Base-by-base conservation (phyloP, 2,888 invertebrate genomes). In the Leistus spinibarbis region DNA sequence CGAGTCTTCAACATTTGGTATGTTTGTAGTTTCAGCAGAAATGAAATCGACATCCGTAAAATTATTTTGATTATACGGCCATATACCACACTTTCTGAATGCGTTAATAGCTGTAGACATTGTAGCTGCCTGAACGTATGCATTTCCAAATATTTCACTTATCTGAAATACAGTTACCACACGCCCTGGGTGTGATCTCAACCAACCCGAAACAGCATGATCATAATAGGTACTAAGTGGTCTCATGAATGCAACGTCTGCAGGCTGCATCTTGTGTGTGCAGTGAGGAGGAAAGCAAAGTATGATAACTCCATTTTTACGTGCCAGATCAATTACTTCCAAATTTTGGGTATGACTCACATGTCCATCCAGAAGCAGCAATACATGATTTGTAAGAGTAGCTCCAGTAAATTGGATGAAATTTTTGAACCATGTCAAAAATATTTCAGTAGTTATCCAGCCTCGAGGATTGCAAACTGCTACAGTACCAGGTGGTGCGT, bases 311-410 rank as follows among this genome's bases (percentile, higher is more conserved):
- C 23, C 53, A 74, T 74, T 77, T 66, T 78, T 77, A 78, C 80
- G 82, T 62, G 79, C 80, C 69, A 77, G 80, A 57, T 82, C 77
- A 24, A 83, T 64, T 40, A 79, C 76, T 22, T 75, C 69, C 17
- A 78, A 27, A n/a, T 67, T 64, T 4, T 82, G n/a, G n/a, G n/a
- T 75, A 76, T 83, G 82, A 7, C 79, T 78, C 20, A 77, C 69
- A 75, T 83, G 82, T 64, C 82, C 82, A 77, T 81, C 82, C n/a
- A 82, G 69, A 54, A 82, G 56, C 60, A 82, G 40, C 2, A 82
- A 77, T 22, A 80, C 77, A 68, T 76, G 79, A 13, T 79, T 76
- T 24, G 79, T 78, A 40, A 72, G 72, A 10, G 77, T 76, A 19
- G 77, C 78, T 22, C 78, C 77, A 16, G 78, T 77, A 70, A 80